Evolutionary conservation across 2,888 invertebrate species (phyloP).

Genomic region (Latrodectus elegans): DNA sequence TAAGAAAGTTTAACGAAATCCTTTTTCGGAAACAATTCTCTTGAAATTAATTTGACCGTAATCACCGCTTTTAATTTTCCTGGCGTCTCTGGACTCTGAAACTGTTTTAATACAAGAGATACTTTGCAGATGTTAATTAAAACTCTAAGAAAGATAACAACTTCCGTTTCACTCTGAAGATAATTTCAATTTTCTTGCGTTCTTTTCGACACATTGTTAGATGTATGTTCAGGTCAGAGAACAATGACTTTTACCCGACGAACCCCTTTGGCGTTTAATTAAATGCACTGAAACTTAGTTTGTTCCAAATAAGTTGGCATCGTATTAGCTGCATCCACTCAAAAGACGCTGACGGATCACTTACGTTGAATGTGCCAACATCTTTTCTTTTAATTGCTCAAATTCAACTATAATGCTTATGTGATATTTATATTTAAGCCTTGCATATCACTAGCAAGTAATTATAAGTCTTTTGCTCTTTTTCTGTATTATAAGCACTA

Average conservation of each 20-base stretch:
- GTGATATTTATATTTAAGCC: too few relatives aligned
- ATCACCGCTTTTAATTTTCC: slow-evolving; percentile 23
- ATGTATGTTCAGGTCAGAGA: slow-evolving; percentile 6
- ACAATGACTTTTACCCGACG: slow-evolving; percentile 13
- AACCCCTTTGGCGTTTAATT: slow-evolving; percentile 29
- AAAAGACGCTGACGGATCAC: too few relatives aligned
- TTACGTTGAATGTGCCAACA: too few relatives aligned
- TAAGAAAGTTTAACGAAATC: slow-evolving; percentile 4
- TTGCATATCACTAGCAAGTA: too few relatives aligned
- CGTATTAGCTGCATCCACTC: neutral
- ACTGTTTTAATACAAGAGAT: too few relatives aligned
- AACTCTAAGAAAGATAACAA: slow-evolving; percentile 37
- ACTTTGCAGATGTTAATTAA: slow-evolving; percentile 31
- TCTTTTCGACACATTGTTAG: too few relatives aligned
- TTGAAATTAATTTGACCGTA: slow-evolving; percentile 36
- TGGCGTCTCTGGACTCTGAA: too few relatives aligned
- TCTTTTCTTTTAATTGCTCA: too few relatives aligned
- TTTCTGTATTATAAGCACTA: too few relatives aligned
- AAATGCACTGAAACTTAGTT: neutral
- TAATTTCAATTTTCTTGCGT: slow-evolving; percentile 29
- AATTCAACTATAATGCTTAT: too few relatives aligned
- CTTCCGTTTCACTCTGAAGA: slow-evolving; percentile 29
- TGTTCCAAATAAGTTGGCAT: neutral
- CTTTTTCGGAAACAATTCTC: neutral
- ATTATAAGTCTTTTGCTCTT: too few relatives aligned